Base-by-base conservation (phyloP, 1,140 invertebrate genomes). In the Agrypnia vestita region DNA sequence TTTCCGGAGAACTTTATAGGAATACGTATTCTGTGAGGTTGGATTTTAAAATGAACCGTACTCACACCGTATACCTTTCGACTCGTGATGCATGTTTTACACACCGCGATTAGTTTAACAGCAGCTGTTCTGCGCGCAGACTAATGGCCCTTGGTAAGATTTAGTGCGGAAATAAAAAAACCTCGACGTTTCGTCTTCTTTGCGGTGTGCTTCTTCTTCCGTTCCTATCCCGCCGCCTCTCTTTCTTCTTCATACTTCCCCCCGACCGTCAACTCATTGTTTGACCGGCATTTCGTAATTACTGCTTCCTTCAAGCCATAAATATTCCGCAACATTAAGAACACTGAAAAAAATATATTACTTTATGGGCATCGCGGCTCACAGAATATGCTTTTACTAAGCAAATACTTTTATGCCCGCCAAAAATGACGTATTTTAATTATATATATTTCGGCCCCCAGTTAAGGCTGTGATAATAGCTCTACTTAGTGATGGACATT, bases 61-160 rank as follows among this genome's bases (percentile, higher is more conserved):
- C 6, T 35, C 6, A 35, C 25, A 35, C 1, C 1, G 25, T 35
- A 35, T 35, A 35, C 55, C 55, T 59, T 59, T 19, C 21, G 15
- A 21, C 21, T 59, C 4, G 55, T 19, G 55, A 19, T 59, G 15
- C 55, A 59, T 19, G 15, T 59, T 35, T 59, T 59, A 59, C 15
- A 59, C 55, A 59, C 13, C 7, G 15, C 21, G 21, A 15, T 59
- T 59, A 59, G 17, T 21, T 11, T 21, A 21, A 19, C 17, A 11
- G 55, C 17, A 59, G n/a, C 55, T 59, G 15, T 21, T 59, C 21
- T 15, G 9, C 15, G 9, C 55, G 55, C 74, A 9, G 43, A 76
- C 56, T 76, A 76, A 76, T 76, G 73, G 59, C 59, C 73, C 51
- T n/a, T 19, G 25, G 51, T 53, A 76, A 76, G 74, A 76, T 76